Conservation (phyloP, 2,888 invertebrate species). For the Drosophila mayaguana region DNA sequence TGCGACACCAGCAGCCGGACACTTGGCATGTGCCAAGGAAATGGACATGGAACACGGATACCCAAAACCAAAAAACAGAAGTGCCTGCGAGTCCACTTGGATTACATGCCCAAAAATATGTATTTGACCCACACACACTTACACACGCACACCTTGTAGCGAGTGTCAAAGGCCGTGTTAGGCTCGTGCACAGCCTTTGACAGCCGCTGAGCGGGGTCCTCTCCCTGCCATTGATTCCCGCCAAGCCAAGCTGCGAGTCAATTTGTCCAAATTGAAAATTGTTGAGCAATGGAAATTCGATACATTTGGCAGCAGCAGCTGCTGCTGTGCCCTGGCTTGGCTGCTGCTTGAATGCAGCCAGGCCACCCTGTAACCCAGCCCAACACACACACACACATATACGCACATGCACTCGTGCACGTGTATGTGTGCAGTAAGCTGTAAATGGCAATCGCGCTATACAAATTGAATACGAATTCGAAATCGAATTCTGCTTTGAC, state of each 20-base stretch:
- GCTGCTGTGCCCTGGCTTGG: slow-evolving; percentile 21
- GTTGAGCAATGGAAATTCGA: slow-evolving; percentile 65
- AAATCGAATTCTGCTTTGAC: slow-evolving; percentile 13
- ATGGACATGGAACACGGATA: slow-evolving; percentile 56
- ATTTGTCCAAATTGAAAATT: slow-evolving; percentile 72
- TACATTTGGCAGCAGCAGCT: slow-evolving; percentile 43
- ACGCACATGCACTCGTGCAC: background rate
- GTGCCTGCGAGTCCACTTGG: slow-evolving; percentile 71
- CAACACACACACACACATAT: slow-evolving; percentile 2
- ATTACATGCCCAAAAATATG: slow-evolving; percentile 66
- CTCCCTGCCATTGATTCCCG: slow-evolving; percentile 33
- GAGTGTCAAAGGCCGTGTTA: slow-evolving; percentile 75
- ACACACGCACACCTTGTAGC: slow-evolving; percentile 27
- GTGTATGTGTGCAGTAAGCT: slow-evolving; percentile 23
- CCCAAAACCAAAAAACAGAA: slow-evolving; percentile 70
- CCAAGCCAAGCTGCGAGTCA: slow-evolving; percentile 65
- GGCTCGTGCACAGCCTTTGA: slow-evolving; percentile 64
- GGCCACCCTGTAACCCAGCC: slow-evolving; percentile 40
- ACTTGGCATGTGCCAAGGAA: slow-evolving; percentile 79
- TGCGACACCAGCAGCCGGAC: slow-evolving; percentile 52
- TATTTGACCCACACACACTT: slow-evolving; percentile 36
- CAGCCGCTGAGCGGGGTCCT: slow-evolving; percentile 35
- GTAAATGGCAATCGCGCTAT: slow-evolving; percentile 13
- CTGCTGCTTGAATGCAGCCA: slow-evolving; percentile 44
- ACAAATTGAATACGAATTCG: slow-evolving; percentile 1